These are phyloP conservation scores for Patella ulyssiponensis DNA, from an alignment of 2,888 invertebrate species.

Conservation along the genomic window DNA sequence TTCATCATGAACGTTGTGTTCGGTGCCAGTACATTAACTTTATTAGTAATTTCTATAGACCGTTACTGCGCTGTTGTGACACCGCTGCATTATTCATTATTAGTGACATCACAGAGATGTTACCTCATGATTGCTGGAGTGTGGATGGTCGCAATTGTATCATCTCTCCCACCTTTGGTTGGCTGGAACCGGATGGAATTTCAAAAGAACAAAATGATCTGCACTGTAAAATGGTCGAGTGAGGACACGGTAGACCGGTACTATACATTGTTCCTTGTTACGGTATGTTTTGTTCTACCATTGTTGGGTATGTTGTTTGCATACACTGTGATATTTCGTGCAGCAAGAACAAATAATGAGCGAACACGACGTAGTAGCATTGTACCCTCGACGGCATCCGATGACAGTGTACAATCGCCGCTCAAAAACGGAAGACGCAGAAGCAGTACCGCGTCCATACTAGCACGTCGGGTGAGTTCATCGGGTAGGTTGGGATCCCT, in stretches of 20 bases:
- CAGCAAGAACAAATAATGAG: constrained; percentile 82
- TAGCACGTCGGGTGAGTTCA: constrained; percentile 81
- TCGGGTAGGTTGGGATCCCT: constrained; percentile 81
- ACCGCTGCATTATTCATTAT: constrained; percentile 78
- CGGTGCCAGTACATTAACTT: constrained; percentile 78
- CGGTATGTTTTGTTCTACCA: constrained; percentile 74
- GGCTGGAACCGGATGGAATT: constrained; percentile 63
- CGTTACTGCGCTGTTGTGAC: constrained; percentile 80
- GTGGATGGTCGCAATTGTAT: constrained; percentile 71
- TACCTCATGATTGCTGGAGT: constrained; percentile 71
- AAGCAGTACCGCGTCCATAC: constrained; percentile 57
- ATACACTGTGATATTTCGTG: constrained; percentile 79
- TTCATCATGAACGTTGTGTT: constrained; percentile 77
- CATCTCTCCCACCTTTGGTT: constrained; percentile 71
- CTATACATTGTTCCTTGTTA: constrained; percentile 71
- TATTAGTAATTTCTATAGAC: constrained; percentile 79
- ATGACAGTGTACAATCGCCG: constrained; percentile 30
- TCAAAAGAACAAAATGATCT: constrained; percentile 61
- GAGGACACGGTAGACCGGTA: constrained; percentile 54
- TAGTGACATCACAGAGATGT: constrained; percentile 73
- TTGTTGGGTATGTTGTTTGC: constrained; percentile 79
- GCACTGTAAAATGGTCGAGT: constrained; percentile 62
- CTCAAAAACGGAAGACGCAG: constrained; percentile 47
- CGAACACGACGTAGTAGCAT: constrained; percentile 76
- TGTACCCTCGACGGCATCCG: constrained; percentile 37